These are phyloP conservation scores for Limnephilus rhombicus DNA, from an alignment of 2,888 invertebrate species.

Conservation along the genomic window DNA sequence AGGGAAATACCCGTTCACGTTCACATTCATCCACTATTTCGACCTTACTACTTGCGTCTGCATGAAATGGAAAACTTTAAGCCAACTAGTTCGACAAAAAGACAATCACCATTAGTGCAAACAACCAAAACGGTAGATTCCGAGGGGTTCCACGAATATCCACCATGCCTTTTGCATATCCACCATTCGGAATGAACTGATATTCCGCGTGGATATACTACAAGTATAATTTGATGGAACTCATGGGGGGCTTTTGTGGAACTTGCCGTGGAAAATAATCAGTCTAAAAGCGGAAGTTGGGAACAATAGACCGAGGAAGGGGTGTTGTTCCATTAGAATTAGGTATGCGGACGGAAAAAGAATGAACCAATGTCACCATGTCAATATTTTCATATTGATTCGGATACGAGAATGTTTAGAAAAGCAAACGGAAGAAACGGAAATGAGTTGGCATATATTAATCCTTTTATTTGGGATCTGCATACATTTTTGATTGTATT, in stretches of 20 bases:
- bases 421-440: not conserved
- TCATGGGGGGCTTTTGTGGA: constrained; percentile 58
- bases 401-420: not conserved
- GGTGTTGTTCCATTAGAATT: constrained; percentile 45
- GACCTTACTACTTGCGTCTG: not conserved
- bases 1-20: not conserved
- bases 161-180: constrained; percentile 9
- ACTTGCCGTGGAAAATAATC: constrained; percentile 65
- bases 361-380: constrained; percentile 29
- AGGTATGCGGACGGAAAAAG: constrained; percentile 10
- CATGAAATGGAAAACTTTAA: constrained; percentile 23
- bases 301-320: constrained; percentile 64
- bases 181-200: constrained; percentile 53
- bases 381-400: constrained; percentile 39
- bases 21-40: not conserved
- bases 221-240: constrained; percentile 63
- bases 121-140: constrained; percentile 14
- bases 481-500: not conserved
- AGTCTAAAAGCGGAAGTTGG: constrained; percentile 66
- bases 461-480: not conserved
- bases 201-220: constrained; percentile 51
- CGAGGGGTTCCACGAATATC: constrained; percentile 6
- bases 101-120: constrained; percentile 53
- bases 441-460: not conserved
- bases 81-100: constrained; percentile 42